Evolutionary conservation across 2,888 invertebrate genomes (phyloP), one percentile per base, ranked within the genome.

Genomic region (Himalopsyche tibetana): DNA sequence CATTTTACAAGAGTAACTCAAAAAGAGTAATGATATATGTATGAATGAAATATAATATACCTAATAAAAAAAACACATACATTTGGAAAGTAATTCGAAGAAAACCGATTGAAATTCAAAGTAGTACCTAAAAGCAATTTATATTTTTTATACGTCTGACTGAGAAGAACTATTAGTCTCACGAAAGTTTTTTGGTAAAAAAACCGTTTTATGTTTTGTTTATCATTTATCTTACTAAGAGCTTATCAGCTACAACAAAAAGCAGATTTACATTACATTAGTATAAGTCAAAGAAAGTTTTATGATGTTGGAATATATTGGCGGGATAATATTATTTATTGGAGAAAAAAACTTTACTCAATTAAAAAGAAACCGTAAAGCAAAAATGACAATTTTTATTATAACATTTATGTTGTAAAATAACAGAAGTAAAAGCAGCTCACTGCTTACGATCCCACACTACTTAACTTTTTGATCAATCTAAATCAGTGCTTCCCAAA

Each of bases 181-280:
- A 36, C 38, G 36, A 74, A 74, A 36, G 36, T 74, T 36, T 38
- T 74, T 74, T 74, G 6, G 5, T 38, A 19, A 19, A 19, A 19
- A 12, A 74, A 74, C 38, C 36, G 74, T 38, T 74, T 36, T 74
- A 11, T 74, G 36, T 36, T 74, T 74, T 74, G 74, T 74, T 74
- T 36, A 74, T 74, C 74, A 36, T 74, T 74, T 74, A 74, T 74
- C 74, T 74, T 74, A 74, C 36, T 38, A 12, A 38, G 74, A 38
- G 74, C 74, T 74, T 74, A 74, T 74, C 74, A 74, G 36, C 38
- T 36, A 36, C 28, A 63, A 19, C 36, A 74, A 28, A 74, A 74
- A 36, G 36, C 15, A 74, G 74, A 74, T 74, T 74, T 74, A 74
- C 19, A 74, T 74, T 74, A 19, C 36, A 11, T 74, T 15, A 28